Base-by-base conservation (phyloP, 1,140 invertebrate species). In the Apis cerana region DNA sequence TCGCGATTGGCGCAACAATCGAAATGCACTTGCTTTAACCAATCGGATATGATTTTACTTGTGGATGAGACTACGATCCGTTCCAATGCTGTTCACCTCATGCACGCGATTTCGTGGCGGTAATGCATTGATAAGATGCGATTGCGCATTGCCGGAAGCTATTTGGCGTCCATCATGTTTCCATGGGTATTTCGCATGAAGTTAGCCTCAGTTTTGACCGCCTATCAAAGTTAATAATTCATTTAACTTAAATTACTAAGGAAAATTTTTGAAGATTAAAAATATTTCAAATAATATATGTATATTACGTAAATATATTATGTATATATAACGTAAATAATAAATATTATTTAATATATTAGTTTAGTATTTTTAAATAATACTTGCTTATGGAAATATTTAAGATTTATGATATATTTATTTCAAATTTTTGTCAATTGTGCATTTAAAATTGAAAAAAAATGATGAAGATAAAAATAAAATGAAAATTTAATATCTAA, bases 131-230 rank as follows among this genome's bases (percentile, higher is more conserved):
- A 87, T 84, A 80, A 77, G 67, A 43, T 52, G 86, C 86, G 86
- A 13, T 56, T 87, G 86, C 86, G 86, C 85, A 71, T 27, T 84
- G 10, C 21, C 33, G 71, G 70, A 74, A 76, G 76, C 64, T 13
- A 10, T 5, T 67, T 12, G 4, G 27, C 56, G 33, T 48, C 43
- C 75, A 61, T 70, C 9, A 9, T 12, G 85, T 23, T 87, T 58
- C 52, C 61, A 43, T 43, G 72, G 23, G 77, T 78, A 84, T 33
- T 69, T 58, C 61, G 27, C 82, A 50, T 87, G 77, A 87, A 83
- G 85, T 75, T 67, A 15, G 75, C 62, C 21, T 61, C 65, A 0
- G 8, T 43, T 48, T 52, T n/a, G 13, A 19, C 13, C 23, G 10
- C 17, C 23, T 75, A 17, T 48, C 52, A 21, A 9, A 27, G 21